These are phyloP conservation scores for Chanos chanos DNA, from an alignment of 2,797 vertebrate genomes.

Conservation along the genomic window DNA sequence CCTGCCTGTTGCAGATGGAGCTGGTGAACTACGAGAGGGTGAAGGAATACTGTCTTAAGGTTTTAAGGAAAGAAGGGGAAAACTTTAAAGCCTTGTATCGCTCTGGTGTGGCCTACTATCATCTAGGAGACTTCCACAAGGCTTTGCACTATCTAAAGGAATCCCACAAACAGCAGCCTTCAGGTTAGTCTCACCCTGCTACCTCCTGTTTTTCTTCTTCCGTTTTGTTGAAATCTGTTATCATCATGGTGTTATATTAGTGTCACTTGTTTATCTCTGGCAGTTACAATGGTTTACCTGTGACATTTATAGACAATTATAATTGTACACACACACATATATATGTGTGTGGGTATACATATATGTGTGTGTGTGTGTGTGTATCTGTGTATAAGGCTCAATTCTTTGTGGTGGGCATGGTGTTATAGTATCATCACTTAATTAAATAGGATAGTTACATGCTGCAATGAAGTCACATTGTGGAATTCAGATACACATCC, in stretches of 20 bases:
- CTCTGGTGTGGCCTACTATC: conserved; percentile 96
- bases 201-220: no score
- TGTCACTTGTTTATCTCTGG: no score
- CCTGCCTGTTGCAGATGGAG: conserved; percentile 96
- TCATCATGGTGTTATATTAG: no score
- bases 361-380: not conserved
- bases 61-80: conserved; percentile 93
- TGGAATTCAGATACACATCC: no score
- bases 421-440: no score
- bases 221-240: no score
- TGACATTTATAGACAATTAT: no score
- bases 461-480: no score
- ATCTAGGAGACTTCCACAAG: conserved; percentile 95
- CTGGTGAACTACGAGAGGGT: conserved; percentile 97
- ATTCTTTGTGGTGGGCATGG: no score
- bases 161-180: conserved; percentile 91
- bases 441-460: no score
- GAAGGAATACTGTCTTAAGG: conserved; percentile 98
- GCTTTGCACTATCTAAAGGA: conserved; percentile 97
- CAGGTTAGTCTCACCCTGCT: conserved; percentile 78
- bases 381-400: not conserved
- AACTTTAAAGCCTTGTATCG: conserved; percentile 98
- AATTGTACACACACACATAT: no score
- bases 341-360: not conserved
- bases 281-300: no score